A percentile compares a stretch with the other conserved stretches of the same genome.
Evolutionary conservation across 2,113 vertebrate genomes (phyloP).

Genomic region (Lophius piscatorius): DNA sequence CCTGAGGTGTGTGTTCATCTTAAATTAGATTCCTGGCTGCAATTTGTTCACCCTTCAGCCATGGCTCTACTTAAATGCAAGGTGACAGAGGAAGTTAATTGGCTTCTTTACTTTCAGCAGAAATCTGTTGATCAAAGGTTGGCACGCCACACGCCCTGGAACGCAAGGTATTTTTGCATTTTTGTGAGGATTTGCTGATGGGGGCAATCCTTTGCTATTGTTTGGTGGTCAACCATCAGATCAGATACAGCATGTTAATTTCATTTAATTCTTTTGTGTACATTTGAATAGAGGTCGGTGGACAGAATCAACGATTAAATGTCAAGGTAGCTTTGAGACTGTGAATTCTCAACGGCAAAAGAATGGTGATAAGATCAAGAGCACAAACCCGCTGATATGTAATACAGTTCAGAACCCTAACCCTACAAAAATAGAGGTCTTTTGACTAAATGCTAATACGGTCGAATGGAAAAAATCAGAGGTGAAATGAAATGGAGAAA

Average conservation of each 20-base stretch:
- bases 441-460: background rate
- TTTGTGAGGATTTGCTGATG: slow-evolving; percentile 50
- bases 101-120: slow-evolving; percentile 45
- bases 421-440: background rate
- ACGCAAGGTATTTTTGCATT: slow-evolving; percentile 24
- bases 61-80: slow-evolving; percentile 59
- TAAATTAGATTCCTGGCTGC: slow-evolving; percentile 61
- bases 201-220: slow-evolving; percentile 13
- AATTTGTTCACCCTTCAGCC: slow-evolving; percentile 53
- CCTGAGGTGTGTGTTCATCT: slow-evolving; percentile 46
- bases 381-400: too few species aligned
- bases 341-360: slow-evolving; percentile 7
- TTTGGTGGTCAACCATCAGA: slow-evolving; percentile 32
- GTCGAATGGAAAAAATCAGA: background rate
- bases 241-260: slow-evolving; percentile 28
- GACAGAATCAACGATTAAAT: slow-evolving; percentile 31
- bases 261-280: slow-evolving; percentile 12
- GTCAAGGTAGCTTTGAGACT: slow-evolving; percentile 15
- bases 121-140: slow-evolving; percentile 57
- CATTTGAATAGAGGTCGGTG: slow-evolving; percentile 17
- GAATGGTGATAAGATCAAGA: slow-evolving; percentile 1
- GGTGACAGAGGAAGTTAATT: slow-evolving; percentile 69
- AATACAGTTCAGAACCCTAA: slow-evolving; percentile 1
- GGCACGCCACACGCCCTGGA: slow-evolving; percentile 35
- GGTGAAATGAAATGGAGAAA: slow-evolving; percentile 1